These are phyloP conservation scores for Trematomus loennbergii DNA, from an alignment of 2,113 vertebrate genomes.

Conservation along the genomic window DNA sequence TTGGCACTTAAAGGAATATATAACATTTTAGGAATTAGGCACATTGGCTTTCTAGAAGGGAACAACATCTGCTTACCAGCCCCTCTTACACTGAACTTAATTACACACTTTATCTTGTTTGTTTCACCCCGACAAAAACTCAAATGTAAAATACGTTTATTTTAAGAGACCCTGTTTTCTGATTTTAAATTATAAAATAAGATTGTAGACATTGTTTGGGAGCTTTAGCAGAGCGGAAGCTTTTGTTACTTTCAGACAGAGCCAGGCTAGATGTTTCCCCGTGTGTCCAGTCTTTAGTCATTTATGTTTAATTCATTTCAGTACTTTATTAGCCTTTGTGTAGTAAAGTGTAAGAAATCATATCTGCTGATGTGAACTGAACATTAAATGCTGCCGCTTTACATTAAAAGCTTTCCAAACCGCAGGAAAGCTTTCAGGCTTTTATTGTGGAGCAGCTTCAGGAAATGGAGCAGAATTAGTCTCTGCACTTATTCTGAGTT, in stretches of 20 bases:
- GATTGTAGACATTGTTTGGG: background rate
- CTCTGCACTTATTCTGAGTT: background rate
- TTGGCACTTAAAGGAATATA: background rate
- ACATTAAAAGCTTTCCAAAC: constrained; percentile 38
- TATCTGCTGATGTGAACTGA: constrained; percentile 18
- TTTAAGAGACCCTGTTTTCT: too few species aligned
- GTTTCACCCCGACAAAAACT: background rate
- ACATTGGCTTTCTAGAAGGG: background rate
- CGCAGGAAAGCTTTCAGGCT: constrained; percentile 43
- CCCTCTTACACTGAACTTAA: background rate
- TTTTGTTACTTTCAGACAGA: background rate
- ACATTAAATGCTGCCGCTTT: background rate
- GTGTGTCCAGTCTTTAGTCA: background rate
- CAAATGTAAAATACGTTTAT: background rate
- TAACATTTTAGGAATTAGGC: background rate
- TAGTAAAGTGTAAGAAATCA: background rate
- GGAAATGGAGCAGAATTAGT: constrained; percentile 25
- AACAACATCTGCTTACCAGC: background rate
- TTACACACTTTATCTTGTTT: background rate
- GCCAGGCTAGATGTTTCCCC: background rate
- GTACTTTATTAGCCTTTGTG: background rate
- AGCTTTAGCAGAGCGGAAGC: background rate
- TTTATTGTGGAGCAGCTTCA: constrained; percentile 29
- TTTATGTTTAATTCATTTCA: background rate
- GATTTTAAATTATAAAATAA: too few species aligned